Conservation (phyloP, 2,888 invertebrate genomes). For the Phlogophora meticulosa region DNA sequence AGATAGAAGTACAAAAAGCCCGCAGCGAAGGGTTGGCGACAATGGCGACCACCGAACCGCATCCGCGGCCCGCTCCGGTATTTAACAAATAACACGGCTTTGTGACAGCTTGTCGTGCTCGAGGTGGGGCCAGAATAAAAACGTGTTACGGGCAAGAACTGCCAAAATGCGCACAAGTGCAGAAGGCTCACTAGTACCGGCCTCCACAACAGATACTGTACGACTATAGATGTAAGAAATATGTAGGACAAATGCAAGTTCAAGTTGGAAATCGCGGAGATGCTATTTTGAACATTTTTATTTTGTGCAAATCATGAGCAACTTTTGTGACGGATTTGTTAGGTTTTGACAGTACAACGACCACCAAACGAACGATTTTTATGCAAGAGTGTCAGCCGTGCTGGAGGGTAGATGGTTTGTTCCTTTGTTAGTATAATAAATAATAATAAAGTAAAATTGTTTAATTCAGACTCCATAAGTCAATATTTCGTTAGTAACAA, state of each 20-base stretch:
- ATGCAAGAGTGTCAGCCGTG: too few relatives aligned
- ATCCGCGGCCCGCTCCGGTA: not conserved
- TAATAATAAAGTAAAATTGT: too few relatives aligned
- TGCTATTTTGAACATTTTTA: not conserved
- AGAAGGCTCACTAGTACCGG: slow-evolving; percentile 23
- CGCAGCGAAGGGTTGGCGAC: slow-evolving; percentile 12
- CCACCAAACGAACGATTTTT: too few relatives aligned
- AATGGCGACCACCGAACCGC: not conserved
- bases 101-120: slow-evolving; percentile 32
- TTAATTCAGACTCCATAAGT: too few relatives aligned
- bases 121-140: slow-evolving; percentile 1
- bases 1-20: not conserved
- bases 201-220: not conserved
- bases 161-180: not conserved
- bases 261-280: not conserved
- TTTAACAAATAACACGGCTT: slow-evolving; percentile 38
- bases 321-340: not conserved
- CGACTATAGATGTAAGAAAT: too few relatives aligned
- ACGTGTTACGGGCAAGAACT: slow-evolving; percentile 8
- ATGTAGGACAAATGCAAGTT: not conserved
- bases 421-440: not conserved
- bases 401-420: not conserved
- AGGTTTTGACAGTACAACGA: too few relatives aligned
- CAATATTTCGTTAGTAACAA: too few relatives aligned
- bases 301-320: not conserved